Percentiles rank a stretch among this genome's conserved stretches.
Conservation (phyloP, 2,888 invertebrate genomes). For the Mythimna ferrago region DNA sequence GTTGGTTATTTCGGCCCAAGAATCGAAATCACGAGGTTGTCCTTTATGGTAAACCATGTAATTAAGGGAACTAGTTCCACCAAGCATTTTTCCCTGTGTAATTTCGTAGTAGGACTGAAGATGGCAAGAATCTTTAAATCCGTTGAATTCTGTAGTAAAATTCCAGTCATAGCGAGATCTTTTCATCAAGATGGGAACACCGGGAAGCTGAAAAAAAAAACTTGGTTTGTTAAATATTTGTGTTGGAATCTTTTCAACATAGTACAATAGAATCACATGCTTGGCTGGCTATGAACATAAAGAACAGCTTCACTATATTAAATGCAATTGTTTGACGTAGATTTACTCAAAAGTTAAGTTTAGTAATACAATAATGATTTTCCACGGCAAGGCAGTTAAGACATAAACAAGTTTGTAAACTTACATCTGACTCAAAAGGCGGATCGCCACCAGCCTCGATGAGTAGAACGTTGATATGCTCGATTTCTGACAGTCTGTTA, state of each 20-base stretch:
- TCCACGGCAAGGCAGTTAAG: neutral
- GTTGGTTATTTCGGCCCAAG: constrained; percentile 64
- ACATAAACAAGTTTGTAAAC: constrained; percentile 19
- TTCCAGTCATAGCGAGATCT: constrained; percentile 70
- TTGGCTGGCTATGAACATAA: neutral
- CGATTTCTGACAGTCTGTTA: constrained; percentile 66
- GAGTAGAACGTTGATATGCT: constrained; percentile 63
- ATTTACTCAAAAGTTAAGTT: too few relatives aligned
- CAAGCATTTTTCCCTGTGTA: constrained; percentile 73
- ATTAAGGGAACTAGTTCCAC: constrained; percentile 73
- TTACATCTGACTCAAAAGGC: constrained; percentile 70
- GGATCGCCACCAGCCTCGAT: constrained; percentile 74
- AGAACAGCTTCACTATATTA: neutral
- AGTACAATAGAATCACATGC: neutral
- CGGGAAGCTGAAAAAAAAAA: constrained; percentile 66
- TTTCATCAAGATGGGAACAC: constrained; percentile 61
- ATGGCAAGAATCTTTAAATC: constrained; percentile 53
- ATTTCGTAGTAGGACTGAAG: constrained; percentile 51
- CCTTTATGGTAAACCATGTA: constrained; percentile 72
- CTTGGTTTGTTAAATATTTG: neutral
- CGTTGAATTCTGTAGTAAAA: constrained; percentile 66
- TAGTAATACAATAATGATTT: neutral
- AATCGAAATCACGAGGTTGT: constrained; percentile 68
- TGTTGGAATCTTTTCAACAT: neutral
- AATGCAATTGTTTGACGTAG: neutral